A percentile compares a stretch with the other conserved stretches of the same genome.
Conservation (phyloP, 2,888 invertebrate genomes). For the Xestia ashworthii region DNA sequence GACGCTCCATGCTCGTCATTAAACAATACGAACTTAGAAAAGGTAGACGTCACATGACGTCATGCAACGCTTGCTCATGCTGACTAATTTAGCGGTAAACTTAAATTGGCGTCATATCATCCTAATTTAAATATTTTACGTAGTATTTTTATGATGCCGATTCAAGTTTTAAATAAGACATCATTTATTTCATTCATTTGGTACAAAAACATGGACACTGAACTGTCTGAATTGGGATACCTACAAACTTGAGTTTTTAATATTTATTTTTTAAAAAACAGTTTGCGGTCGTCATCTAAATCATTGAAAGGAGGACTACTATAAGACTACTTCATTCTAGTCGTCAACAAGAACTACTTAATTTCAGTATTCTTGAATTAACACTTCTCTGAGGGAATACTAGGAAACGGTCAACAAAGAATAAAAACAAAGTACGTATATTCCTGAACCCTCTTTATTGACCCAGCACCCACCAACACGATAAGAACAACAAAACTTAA, state of each 20-base stretch:
- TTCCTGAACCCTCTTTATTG: constrained; percentile 86
- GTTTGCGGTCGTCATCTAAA: not conserved
- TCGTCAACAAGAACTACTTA: not conserved
- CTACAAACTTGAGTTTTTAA: not conserved
- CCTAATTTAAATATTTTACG: constrained; percentile 19
- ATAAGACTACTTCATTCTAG: not conserved
- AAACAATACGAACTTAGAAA: constrained; percentile 57
- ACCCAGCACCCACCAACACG: constrained; percentile 82
- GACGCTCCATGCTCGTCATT: constrained; percentile 43
- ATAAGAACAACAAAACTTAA: constrained; percentile 80
- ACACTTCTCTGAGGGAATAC: not conserved
- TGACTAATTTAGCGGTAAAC: constrained; percentile 73
- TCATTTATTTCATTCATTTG: not conserved
- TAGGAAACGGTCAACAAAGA: constrained; percentile 6
- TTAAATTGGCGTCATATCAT: constrained; percentile 64
- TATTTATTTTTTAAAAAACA: not conserved
- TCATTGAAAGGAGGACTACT: not conserved
- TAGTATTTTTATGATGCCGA: constrained; percentile 20
- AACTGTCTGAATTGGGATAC: not conserved
- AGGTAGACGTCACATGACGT: constrained; percentile 73
- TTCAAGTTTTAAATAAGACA: constrained; percentile 15
- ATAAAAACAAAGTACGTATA: constrained; percentile 63
- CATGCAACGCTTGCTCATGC: constrained; percentile 73
- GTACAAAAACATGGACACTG: not conserved
- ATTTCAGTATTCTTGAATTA: not conserved